These are phyloP conservation scores for Leptinotarsa rubiginosa DNA, from an alignment of 2,888 invertebrate species.

Conservation along the genomic window DNA sequence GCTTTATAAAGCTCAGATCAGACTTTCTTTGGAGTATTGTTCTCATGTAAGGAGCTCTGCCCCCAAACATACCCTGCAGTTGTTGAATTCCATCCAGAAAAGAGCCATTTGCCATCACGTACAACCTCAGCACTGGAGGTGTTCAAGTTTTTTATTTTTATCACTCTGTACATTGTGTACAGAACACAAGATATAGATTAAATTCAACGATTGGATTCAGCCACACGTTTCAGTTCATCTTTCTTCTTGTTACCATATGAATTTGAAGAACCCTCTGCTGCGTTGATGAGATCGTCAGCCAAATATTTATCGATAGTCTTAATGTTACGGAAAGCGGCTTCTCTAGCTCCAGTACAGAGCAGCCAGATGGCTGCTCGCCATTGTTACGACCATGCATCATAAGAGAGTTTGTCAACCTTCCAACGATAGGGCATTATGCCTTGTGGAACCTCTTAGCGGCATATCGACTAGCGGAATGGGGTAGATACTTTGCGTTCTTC, in stretches of 20 bases:
- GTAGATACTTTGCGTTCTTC: slow-evolving; percentile 98
- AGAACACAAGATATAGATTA: slow-evolving; percentile 48
- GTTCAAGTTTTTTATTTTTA: no score
- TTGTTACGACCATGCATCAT: slow-evolving; percentile 99
- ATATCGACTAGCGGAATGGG: slow-evolving; percentile 98
- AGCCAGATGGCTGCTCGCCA: slow-evolving; percentile 99
- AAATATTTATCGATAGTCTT: slow-evolving; percentile 99
- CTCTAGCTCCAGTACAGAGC: slow-evolving; percentile 97
- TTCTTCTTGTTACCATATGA: slow-evolving; percentile 99
- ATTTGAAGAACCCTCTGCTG: slow-evolving; percentile 99
- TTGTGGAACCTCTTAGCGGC: slow-evolving; percentile 98
- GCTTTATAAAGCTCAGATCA: no score
- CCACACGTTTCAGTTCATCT: slow-evolving; percentile 99
- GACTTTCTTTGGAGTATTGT: no score
- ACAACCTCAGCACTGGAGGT: no score
- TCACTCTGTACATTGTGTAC: slow-evolving; percentile 43
- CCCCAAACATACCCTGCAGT: no score
- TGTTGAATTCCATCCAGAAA: no score
- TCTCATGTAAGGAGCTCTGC: no score
- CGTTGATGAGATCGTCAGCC: slow-evolving; percentile 99
- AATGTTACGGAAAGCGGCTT: slow-evolving; percentile 99
- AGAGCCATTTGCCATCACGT: no score
- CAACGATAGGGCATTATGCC: slow-evolving; percentile 99
- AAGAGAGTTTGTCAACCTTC: slow-evolving; percentile 94
- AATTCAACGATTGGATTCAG: slow-evolving; percentile 99